Evolutionary conservation across 1,140 invertebrate genomes (phyloP), one percentile per base, ranked within the genome.

Genomic region (Zophobas morio): DNA sequence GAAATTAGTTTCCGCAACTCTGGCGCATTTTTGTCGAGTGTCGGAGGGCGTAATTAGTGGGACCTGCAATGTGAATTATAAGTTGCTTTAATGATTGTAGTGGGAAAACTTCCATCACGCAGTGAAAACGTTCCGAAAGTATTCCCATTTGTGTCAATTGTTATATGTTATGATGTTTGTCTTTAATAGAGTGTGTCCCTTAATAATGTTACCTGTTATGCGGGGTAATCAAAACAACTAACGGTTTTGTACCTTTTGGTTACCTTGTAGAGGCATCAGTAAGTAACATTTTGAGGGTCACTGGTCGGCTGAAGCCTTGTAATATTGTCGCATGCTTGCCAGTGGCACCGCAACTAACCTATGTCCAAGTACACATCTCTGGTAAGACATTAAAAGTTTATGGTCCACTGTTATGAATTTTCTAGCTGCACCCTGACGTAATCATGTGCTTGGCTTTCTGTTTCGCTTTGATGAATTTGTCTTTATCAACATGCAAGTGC

Each of bases 321-420:
- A 82, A 80, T 81, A 80, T 82, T 84, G 81, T 84, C 83, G 84
- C 84, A 85, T 85, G 84, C 83, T 84, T 83, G 83, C 80, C 84
- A 84, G 84, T 82, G 83, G 80, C 80, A 79, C 79, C 63, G 77
- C 81, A 81, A 84, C 78, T 88, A 88, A 88, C 87, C 86, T 89
- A 90, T 90, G 89, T 89, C 89, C 88, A 89, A 90, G 86, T 90
- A 90, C 86, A 89, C 87, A 79, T 86, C 88, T 85, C 87, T 90
- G 89, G 89, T 90, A 90, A 89, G 89, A 77, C 78, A 76, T 74
- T 49, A 75, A 63, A 49, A 63, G 53, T 60, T 60, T 74, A 42
- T 42, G 53, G 53, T 3, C 37, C 60, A 66, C 60, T 66, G 60
- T 66, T 66, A 40, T 66, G 60, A 66, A 36, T 66, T 66, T 42